Base-by-base conservation (phyloP, 2,888 invertebrate species). In the Hyalella azteca region DNA sequence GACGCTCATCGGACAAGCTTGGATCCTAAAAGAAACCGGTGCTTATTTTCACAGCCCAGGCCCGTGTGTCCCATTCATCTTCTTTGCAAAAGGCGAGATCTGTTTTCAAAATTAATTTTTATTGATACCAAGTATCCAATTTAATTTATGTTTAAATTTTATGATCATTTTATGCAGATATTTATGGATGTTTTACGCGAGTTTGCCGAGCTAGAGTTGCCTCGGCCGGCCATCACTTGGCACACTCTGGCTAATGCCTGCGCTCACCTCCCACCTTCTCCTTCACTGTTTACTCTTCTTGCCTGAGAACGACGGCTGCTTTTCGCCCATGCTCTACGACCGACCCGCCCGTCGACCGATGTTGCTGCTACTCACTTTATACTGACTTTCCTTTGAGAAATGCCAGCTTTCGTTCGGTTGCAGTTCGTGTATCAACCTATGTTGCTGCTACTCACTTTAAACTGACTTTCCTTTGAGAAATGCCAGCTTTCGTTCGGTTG, bases 51-150 rank as follows among this genome's bases (percentile, higher is more conserved):
- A 26, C 2, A 2, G 54, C 1, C 26, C 9, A n/a, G n/a, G 22
- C 29, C 54, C 19, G 19, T 26, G 26, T 9, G 15, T 29, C 66
- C 36, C 66, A 19, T 66, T 11, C 26, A 36, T 36, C 66, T 36
- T 36, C 36, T 36, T 66, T 19, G 36, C 66, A 36, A 66, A 66
- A 32, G 66, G 19, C 39, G 7, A 32, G 66, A 66, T 66, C 36
- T 66, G 66, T 66, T 66, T 66, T 66, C 66, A 66, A 32, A 36
- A 66, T 66, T 66, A 66, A 29, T 66, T 66, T 66, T 36, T 66
- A 36, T 66, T 66, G 66, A 36, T 66, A 36, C 22, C 4, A 66
- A 66, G 66, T 66, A 36, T 36, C 66, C 39, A 66, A 29, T 66
- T 66, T n/a, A n/a, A n/a, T n/a, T 66, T 36, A 66, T 36, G 66